A percentile compares a stretch with the other conserved stretches of the same genome.
Conservation (phyloP, 2,113 vertebrate genomes). For the Rhabdornis inornatus region DNA sequence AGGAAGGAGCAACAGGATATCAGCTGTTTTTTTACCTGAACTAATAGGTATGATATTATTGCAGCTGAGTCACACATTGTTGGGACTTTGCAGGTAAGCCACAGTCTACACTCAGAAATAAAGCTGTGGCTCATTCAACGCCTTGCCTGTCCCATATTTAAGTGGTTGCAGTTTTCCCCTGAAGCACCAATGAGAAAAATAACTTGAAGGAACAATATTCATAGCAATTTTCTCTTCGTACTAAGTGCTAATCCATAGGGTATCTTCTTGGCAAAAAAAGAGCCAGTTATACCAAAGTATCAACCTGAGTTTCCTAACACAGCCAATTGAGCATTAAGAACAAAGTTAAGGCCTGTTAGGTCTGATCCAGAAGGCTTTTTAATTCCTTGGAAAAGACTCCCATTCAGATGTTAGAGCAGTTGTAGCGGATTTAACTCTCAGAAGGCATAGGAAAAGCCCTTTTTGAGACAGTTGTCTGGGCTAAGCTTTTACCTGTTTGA, state of each 20-base stretch:
- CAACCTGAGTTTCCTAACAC: background rate
- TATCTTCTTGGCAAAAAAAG: background rate
- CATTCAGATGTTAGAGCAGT: background rate
- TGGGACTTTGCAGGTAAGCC: background rate
- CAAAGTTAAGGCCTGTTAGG: background rate
- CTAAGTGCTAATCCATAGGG: background rate
- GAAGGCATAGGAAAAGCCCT: background rate
- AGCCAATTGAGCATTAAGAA: background rate
- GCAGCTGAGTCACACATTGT: fast-evolving
- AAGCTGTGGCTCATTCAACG: background rate
- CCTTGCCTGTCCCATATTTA: background rate
- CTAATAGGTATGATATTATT: background rate
- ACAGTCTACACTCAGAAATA: background rate
- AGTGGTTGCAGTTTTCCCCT: background rate
- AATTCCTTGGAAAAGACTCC: background rate
- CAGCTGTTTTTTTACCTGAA: background rate
- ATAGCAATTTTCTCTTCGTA: background rate
- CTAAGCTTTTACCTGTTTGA: conserved; percentile 9
- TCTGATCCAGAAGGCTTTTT: background rate
- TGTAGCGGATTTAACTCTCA: background rate
- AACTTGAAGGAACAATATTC: background rate
- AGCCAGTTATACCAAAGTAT: background rate
- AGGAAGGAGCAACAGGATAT: background rate
- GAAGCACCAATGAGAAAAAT: background rate
- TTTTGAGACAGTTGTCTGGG: background rate